These are phyloP conservation scores for Melinaea marsaeus DNA, from an alignment of 2,888 invertebrate species.

Conservation along the genomic window DNA sequence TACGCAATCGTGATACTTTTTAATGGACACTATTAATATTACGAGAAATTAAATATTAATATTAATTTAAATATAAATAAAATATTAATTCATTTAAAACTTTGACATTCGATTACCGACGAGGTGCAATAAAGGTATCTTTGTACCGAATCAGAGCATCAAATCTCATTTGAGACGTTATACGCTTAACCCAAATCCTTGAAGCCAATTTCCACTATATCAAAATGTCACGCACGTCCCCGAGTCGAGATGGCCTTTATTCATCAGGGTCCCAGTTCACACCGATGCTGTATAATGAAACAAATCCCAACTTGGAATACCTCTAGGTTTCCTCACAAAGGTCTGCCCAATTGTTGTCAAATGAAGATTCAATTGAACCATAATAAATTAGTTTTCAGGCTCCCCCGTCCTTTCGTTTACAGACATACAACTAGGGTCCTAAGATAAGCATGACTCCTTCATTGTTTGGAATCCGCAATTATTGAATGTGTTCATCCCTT, in stretches of 20 bases:
- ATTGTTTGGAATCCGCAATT: constrained; percentile 51
- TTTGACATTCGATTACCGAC: background rate
- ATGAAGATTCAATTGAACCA: constrained; percentile 74
- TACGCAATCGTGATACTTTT: background rate
- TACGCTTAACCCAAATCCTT: constrained; percentile 22
- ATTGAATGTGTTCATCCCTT: constrained; percentile 19
- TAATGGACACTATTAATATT: too few relatives aligned
- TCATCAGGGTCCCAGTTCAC: constrained; percentile 34
- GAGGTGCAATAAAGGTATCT: background rate
- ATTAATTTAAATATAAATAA: background rate
- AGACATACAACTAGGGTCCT: constrained; percentile 37
- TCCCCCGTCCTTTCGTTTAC: constrained; percentile 58
- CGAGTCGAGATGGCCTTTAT: constrained; percentile 34
- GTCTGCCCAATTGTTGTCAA: constrained; percentile 68
- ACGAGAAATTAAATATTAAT: too few relatives aligned
- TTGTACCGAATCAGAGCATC: constrained; percentile 4
- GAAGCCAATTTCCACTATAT: constrained; percentile 31
- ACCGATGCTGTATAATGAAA: constrained; percentile 42
- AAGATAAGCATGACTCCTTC: constrained; percentile 40
- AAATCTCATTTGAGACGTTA: constrained; percentile 6
- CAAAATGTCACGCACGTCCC: constrained; percentile 36
- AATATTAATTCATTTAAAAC: background rate
- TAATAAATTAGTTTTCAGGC: constrained; percentile 48
- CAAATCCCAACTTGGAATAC: constrained; percentile 46
- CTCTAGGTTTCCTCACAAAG: constrained; percentile 53